Evolutionary conservation across 2,113 vertebrate genomes (phyloP).

Genomic region (Neofelis nebulosa): DNA sequence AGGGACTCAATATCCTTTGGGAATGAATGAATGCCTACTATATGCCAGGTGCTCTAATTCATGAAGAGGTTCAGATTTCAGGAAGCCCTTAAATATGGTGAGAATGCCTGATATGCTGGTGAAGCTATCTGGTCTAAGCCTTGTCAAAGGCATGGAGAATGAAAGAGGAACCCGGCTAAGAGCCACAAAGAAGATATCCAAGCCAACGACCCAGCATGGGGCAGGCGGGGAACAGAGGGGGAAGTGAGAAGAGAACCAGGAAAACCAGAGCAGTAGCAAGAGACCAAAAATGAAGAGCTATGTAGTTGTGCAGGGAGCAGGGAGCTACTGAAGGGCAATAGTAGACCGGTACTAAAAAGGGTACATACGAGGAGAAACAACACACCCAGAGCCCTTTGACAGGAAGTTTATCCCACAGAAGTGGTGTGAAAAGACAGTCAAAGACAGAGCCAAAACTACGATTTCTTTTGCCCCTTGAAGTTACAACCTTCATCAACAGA

Average conservation of each 20-base stretch:
- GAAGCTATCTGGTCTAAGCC: background rate
- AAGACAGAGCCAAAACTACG: background rate
- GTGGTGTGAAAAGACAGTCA: background rate
- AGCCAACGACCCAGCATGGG: background rate
- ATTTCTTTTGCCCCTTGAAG: background rate
- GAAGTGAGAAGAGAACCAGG: background rate
- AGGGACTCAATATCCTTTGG: background rate
- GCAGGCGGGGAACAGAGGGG: background rate
- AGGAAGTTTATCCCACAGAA: background rate
- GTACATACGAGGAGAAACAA: background rate
- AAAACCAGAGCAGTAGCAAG: background rate
- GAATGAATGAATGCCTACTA: background rate
- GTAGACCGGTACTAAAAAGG: background rate
- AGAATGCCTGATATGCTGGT: conserved; percentile 37
- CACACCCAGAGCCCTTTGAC: background rate
- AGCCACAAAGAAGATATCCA: background rate
- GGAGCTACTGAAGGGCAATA: background rate
- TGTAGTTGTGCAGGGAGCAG: background rate
- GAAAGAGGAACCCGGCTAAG: conserved; percentile 52
- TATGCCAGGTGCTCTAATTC: background rate
- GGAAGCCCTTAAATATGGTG: conserved; percentile 35
- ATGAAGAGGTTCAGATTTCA: conserved; percentile 21
- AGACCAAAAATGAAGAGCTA: background rate
- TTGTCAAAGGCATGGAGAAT: background rate
- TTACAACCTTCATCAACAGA: background rate